Percentiles rank a stretch among this genome's conserved stretches.
Evolutionary conservation across 2,888 invertebrate genomes (phyloP).

Genomic region (Elgonia sp.): DNA sequence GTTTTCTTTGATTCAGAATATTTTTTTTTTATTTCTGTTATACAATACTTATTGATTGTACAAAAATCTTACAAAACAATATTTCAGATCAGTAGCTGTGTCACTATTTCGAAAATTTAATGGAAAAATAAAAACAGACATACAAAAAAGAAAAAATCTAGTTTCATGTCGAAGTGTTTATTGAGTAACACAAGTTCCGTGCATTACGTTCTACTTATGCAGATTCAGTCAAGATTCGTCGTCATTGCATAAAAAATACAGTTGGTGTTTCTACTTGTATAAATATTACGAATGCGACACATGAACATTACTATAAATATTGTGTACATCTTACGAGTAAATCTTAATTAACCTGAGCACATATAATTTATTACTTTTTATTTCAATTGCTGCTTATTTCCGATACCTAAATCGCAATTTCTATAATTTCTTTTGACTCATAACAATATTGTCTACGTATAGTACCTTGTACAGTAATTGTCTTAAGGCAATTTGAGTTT

Average conservation of each 20-base stretch:
- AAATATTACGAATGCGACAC: slow-evolving; percentile 83
- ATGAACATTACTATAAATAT: slow-evolving; percentile 79
- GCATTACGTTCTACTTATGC: slow-evolving; percentile 77
- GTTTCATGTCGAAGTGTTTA: slow-evolving; percentile 82
- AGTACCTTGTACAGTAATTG: slow-evolving; percentile 83
- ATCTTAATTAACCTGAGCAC: slow-evolving; percentile 82
- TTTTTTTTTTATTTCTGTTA: neutral
- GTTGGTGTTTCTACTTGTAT: slow-evolving; percentile 81
- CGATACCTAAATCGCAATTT: slow-evolving; percentile 49
- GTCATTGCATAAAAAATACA: slow-evolving; percentile 82
- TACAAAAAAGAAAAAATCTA: slow-evolving; percentile 63
- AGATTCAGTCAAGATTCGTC: slow-evolving; percentile 53
- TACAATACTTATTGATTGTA: too few species aligned
- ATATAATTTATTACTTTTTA: slow-evolving; percentile 60
- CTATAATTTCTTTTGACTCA: slow-evolving; percentile 73
- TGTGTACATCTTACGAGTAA: slow-evolving; percentile 82
- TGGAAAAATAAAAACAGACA: neutral
- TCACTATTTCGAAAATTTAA: too few species aligned
- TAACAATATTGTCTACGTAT: slow-evolving; percentile 85
- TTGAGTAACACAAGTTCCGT: slow-evolving; percentile 83
- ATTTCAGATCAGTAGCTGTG: too few species aligned
- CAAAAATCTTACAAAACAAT: too few species aligned
- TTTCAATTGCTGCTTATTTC: slow-evolving; percentile 70
- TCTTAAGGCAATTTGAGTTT: slow-evolving; percentile 86
- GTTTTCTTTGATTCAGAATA: slow-evolving; percentile 70